Conservation (phyloP, 2,888 invertebrate species). For the Mesochorus sp. region DNA sequence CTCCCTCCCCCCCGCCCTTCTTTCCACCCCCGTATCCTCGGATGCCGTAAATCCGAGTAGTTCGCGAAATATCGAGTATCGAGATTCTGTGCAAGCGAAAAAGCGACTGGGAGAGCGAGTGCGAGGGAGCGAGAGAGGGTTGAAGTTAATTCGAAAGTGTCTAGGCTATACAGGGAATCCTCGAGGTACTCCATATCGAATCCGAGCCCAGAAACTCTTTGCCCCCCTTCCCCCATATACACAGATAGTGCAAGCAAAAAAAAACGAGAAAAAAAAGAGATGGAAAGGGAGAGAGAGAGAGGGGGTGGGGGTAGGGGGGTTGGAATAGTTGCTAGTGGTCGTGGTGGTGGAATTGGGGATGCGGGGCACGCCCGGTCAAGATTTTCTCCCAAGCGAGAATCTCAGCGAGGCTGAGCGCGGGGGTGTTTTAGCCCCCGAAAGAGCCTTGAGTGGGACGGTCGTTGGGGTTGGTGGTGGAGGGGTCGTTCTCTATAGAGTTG, state of each 20-base stretch:
- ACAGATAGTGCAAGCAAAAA: neutral
- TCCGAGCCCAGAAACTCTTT: conserved; percentile 53
- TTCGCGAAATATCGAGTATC: conserved; percentile 51
- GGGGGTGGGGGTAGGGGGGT: neutral
- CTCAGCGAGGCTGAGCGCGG: conserved; percentile 74
- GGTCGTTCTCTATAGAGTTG: neutral
- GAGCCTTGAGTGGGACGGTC: conserved; percentile 30
- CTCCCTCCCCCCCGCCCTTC: too few relatives aligned
- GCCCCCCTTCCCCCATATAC: too few relatives aligned
- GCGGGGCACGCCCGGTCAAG: conserved; percentile 82
- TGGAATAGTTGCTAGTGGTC: conserved; percentile 44
- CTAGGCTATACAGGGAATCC: conserved; percentile 23
- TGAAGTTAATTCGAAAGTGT: conserved; percentile 50
- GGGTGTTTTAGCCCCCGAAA: conserved; percentile 40
- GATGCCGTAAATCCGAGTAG: conserved; percentile 47
- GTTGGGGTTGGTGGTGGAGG: conserved; percentile 51
- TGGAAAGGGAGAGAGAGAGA: conserved; percentile 7
- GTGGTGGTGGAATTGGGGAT: conserved; percentile 78
- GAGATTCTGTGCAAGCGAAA: conserved; percentile 28
- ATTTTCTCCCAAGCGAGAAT: conserved; percentile 82
- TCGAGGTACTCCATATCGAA: conserved; percentile 58
- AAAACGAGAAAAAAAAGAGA: conserved; percentile 1
- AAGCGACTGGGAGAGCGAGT: neutral
- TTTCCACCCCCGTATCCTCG: conserved; percentile 9
- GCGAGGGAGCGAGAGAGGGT: conserved; percentile 11